Percentiles rank a stretch among this genome's conserved stretches.
Conservation (phyloP, 1,140 invertebrate species). For the Aphidius gifuensis region DNA sequence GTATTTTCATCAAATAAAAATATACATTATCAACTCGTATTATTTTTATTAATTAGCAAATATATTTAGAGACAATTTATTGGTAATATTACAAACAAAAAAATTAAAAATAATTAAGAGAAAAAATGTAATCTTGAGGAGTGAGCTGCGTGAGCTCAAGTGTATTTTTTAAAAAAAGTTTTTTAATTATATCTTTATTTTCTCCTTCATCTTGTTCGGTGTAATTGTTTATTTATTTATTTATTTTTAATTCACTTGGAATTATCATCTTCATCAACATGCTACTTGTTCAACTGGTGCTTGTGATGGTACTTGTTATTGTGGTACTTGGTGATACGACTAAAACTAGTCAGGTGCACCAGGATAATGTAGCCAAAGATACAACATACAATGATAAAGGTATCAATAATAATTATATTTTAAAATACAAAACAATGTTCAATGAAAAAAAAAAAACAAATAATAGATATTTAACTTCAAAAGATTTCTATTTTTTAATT, state of each 20-base stretch:
- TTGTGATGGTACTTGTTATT: conserved; percentile 15
- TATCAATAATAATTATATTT: conserved; percentile 7
- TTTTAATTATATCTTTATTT: neutral
- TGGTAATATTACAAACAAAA: neutral
- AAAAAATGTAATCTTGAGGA: conserved; percentile 1
- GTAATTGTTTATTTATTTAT: conserved; percentile 12
- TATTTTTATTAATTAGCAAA: neutral
- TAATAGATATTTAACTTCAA: neutral
- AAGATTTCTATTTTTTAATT: too few relatives aligned
- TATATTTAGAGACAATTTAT: neutral
- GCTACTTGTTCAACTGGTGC: conserved; percentile 20
- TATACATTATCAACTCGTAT: neutral
- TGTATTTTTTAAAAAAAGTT: neutral
- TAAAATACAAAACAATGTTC: neutral
- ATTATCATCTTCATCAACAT: conserved; percentile 18
- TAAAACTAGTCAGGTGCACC: conserved; percentile 30
- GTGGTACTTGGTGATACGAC: conserved; percentile 26
- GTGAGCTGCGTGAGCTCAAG: neutral
- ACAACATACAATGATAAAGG: conserved; percentile 32
- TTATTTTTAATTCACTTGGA: neutral
- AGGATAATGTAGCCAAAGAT: conserved; percentile 26
- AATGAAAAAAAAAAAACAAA: neutral
- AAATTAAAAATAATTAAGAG: neutral
- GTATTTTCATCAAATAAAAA: neutral
- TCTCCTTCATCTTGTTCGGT: neutral